A percentile compares a stretch with the other conserved stretches of the same genome.
phyloP scores from a whole-genome alignment of 2,797 vertebrate genomes.

The Rhyacichthys aspro region DNA sequence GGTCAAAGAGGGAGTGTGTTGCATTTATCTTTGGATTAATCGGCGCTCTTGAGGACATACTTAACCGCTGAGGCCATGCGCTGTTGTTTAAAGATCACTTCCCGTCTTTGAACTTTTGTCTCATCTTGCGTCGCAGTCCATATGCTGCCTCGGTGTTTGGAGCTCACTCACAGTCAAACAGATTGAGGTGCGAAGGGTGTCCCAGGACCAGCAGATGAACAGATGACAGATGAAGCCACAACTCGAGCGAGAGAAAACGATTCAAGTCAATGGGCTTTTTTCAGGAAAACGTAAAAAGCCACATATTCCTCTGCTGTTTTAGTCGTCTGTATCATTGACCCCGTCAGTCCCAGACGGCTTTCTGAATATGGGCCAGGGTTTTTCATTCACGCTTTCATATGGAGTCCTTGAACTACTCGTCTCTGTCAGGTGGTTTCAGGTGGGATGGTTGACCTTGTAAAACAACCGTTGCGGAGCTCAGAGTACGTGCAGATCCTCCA shows the following conservation, averaged over 20 bases:
- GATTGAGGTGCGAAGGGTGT: constrained; percentile 31
- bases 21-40: not conserved
- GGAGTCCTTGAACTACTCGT: constrained; percentile 7
- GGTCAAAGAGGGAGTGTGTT: not conserved
- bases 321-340: not conserved
- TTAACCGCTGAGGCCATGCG: not conserved
- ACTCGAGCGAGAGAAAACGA: constrained; percentile 25
- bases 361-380: no score
- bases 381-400: not conserved
- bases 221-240: constrained; percentile 64
- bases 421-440: not conserved
- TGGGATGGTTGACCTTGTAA: constrained; percentile 1
- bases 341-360: not conserved
- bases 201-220: constrained; percentile 26
- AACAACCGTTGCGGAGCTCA: not conserved
- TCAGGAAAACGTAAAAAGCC: constrained; percentile 43
- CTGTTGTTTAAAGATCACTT: not conserved
- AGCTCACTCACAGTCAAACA: constrained; percentile 15
- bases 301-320: constrained; percentile 11
- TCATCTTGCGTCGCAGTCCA: not conserved
- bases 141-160: constrained; percentile 14
- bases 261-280: constrained; percentile 23
- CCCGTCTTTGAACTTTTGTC: not conserved
- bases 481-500: not conserved
- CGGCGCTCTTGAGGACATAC: not conserved